These are phyloP conservation scores for Cyaniris semiargus DNA, from an alignment of 2,888 invertebrate genomes.

Conservation along the genomic window DNA sequence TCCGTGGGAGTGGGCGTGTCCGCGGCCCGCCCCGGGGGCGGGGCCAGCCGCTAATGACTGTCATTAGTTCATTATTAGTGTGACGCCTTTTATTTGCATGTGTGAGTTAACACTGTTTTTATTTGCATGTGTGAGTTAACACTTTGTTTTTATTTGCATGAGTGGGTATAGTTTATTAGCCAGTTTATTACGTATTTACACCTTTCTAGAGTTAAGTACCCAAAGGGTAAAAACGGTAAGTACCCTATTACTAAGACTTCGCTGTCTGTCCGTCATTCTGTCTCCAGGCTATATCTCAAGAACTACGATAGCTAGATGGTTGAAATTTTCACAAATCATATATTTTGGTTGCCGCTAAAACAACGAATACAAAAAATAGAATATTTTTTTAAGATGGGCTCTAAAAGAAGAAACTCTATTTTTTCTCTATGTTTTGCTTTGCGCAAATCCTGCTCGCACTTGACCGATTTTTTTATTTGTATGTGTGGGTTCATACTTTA, in stretches of 20 bases:
- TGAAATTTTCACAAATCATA: too few relatives aligned
- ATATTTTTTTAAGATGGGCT: too few relatives aligned
- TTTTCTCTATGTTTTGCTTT: too few relatives aligned
- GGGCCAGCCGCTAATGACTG: constrained; percentile 58
- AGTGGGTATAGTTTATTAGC: background rate
- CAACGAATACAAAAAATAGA: too few relatives aligned
- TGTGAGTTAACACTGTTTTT: background rate
- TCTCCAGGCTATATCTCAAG: background rate
- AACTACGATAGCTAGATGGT: background rate
- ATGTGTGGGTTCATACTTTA: background rate
- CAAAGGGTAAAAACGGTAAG: background rate
- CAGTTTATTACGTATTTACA: background rate
- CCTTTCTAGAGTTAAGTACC: background rate
- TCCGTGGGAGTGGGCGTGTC: constrained; percentile 45
- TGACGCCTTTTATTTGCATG: constrained; percentile 21
- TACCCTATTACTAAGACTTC: background rate
- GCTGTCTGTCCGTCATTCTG: background rate
- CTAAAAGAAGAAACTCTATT: too few relatives aligned
- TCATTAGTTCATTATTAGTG: constrained; percentile 43
- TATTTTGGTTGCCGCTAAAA: too few relatives aligned
- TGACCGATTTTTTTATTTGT: too few relatives aligned
- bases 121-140: background rate
- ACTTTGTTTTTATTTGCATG: background rate
- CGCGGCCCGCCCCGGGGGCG: constrained; percentile 59
- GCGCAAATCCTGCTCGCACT: too few relatives aligned